Evolutionary conservation across 92 coral and sea anemone genomes (phyloP).

Genomic region (Epizoanthus ramosus): DNA sequence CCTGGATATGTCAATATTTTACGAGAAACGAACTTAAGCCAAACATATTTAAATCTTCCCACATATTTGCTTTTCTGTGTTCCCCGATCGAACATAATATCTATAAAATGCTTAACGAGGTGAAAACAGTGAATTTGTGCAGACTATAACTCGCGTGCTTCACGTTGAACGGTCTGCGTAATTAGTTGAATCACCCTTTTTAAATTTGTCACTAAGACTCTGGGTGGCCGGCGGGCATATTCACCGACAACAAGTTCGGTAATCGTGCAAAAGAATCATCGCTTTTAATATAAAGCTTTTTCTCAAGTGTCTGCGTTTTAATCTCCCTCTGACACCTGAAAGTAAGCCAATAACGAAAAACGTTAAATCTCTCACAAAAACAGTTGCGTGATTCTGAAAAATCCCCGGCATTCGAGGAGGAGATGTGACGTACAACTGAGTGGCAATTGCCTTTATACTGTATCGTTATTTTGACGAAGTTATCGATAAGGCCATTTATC

Average conservation of each 20-base stretch:
- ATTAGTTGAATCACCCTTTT: slow-evolving; percentile 38
- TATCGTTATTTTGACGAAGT: slow-evolving; percentile 50
- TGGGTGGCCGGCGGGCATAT: slow-evolving; percentile 37
- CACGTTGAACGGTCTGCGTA: slow-evolving; percentile 2
- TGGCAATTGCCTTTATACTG: slow-evolving; percentile 2
- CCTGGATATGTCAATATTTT: slow-evolving; percentile 8
- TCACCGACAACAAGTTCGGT: slow-evolving; percentile 7
- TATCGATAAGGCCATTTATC: slow-evolving; percentile 84
- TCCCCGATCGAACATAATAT: not conserved
- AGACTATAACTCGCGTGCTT: slow-evolving; percentile 32
- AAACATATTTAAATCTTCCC: not conserved
- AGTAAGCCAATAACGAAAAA: slow-evolving; percentile 26
- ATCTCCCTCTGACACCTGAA: slow-evolving; percentile 39
- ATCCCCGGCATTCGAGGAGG: slow-evolving; percentile 28
- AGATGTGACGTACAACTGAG: slow-evolving; percentile 37
- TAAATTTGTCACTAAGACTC: slow-evolving; percentile 32
- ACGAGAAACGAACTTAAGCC: slow-evolving; percentile 11
- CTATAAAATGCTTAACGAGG: not conserved
- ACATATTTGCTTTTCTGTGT: slow-evolving; percentile 4
- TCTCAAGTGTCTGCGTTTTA: slow-evolving; percentile 35
- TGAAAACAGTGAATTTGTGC: slow-evolving; percentile 4
- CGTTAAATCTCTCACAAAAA: slow-evolving; percentile 20
- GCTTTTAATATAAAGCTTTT: slow-evolving; percentile 35
- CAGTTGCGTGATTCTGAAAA: slow-evolving; percentile 46
- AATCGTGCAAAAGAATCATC: slow-evolving; percentile 17